Evolutionary conservation across 2,113 vertebrate genomes (phyloP).

Genomic region (Podiceps cristatus): DNA sequence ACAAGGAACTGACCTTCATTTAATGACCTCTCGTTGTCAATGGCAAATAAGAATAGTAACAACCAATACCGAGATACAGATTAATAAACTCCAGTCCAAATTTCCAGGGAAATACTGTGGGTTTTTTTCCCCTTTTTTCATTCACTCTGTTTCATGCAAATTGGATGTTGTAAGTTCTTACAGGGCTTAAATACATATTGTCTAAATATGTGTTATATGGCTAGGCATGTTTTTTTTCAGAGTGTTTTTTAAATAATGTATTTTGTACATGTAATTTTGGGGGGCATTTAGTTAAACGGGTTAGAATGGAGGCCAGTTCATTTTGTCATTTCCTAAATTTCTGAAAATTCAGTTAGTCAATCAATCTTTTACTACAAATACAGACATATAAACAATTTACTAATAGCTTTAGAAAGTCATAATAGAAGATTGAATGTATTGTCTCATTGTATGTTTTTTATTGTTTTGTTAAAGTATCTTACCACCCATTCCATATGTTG

Average conservation of each 20-base stretch:
- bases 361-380: neutral
- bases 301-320: neutral
- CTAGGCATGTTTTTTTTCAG: neutral
- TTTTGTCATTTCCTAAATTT: neutral
- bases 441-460: neutral
- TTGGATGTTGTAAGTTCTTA: neutral
- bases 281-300: neutral
- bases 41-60: neutral
- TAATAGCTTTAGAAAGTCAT: neutral
- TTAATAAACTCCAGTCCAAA: neutral
- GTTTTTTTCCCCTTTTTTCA: neutral
- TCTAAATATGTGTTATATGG: neutral
- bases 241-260: neutral
- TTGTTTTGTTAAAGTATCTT: neutral
- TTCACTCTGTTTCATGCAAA: neutral
- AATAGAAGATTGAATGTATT: neutral
- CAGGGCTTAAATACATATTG: neutral
- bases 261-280: neutral
- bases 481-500: neutral
- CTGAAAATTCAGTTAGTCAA: neutral
- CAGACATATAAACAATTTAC: neutral
- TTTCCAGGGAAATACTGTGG: neutral
- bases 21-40: neutral
- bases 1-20: neutral
- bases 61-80: neutral